Percentiles rank a stretch among this genome's conserved stretches.
phyloP scores from a whole-genome alignment of 2,888 invertebrate genomes.

The Lasioglossum villosulum region DNA sequence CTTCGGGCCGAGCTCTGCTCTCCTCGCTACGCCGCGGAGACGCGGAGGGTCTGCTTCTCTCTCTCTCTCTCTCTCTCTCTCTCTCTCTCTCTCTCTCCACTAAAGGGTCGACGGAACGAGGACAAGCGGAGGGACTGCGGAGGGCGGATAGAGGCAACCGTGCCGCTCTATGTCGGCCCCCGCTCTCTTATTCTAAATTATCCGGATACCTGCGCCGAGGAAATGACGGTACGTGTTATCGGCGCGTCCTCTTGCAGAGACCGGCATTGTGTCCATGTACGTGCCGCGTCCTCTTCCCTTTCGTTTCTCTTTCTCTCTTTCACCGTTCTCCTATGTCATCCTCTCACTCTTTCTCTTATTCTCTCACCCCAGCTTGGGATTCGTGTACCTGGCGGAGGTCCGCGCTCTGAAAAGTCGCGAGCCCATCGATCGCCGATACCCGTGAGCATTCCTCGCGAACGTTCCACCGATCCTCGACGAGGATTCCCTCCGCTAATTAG shows the following conservation, averaged over 20 bases:
- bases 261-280: conserved; percentile 63
- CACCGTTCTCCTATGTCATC: neutral
- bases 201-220: conserved; percentile 68
- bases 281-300: conserved; percentile 51
- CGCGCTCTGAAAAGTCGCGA: conserved; percentile 13
- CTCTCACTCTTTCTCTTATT: neutral
- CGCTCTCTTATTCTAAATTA: conserved; percentile 68
- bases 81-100: neutral
- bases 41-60: neutral
- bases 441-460: neutral
- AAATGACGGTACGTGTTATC: conserved; percentile 68
- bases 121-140: neutral
- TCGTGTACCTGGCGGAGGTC: conserved; percentile 15
- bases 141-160: conserved; percentile 26
- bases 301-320: neutral
- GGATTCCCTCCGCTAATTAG: conserved; percentile 14
- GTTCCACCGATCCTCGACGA: neutral
- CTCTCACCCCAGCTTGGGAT: neutral
- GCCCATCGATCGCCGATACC: conserved; percentile 19
- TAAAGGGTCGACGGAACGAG: conserved; percentile 10
- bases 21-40: neutral
- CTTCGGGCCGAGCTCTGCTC: conserved; percentile 52
- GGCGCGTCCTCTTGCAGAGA: conserved; percentile 60
- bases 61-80: too few species aligned
- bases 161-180: conserved; percentile 48